These are phyloP conservation scores for Chionomys nivalis DNA, from an alignment of 2,113 vertebrate genomes.

Conservation along the genomic window DNA sequence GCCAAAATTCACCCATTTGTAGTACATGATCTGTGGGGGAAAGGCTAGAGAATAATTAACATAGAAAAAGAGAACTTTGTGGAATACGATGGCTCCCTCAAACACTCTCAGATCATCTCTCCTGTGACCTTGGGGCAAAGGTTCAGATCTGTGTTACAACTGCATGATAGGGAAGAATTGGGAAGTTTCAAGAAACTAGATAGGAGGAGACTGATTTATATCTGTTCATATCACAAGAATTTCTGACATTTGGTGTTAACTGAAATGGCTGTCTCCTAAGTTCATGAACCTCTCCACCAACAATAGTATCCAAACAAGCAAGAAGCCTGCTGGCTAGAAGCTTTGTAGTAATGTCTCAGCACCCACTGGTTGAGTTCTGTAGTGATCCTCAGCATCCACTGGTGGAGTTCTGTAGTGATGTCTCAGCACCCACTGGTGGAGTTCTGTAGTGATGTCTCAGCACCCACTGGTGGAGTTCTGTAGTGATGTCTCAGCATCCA, in stretches of 20 bases:
- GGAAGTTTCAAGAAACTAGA: constrained; percentile 1
- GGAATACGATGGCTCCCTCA: background rate
- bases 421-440: too few species aligned
- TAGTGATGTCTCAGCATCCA: too few species aligned
- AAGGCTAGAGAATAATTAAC: background rate
- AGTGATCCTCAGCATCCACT: too few species aligned
- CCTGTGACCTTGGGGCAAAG: background rate
- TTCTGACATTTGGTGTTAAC: background rate
- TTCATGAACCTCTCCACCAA: background rate
- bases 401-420: too few species aligned
- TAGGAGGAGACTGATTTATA: constrained; percentile 24
- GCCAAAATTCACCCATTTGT: background rate
- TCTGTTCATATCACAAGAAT: constrained; percentile 47
- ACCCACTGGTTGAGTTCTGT: too few species aligned
- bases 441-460: too few species aligned
- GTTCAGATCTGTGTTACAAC: background rate
- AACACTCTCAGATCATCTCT: background rate
- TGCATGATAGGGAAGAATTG: background rate
- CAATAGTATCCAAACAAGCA: constrained; percentile 26
- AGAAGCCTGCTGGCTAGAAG: background rate
- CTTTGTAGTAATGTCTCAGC: background rate
- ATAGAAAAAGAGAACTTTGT: background rate
- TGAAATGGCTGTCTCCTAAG: constrained; percentile 18
- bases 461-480: too few species aligned
- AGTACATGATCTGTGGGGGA: background rate